These are phyloP conservation scores for Pristionchus japonicus DNA, from an alignment of 2,888 invertebrate genomes.

Conservation along the genomic window DNA sequence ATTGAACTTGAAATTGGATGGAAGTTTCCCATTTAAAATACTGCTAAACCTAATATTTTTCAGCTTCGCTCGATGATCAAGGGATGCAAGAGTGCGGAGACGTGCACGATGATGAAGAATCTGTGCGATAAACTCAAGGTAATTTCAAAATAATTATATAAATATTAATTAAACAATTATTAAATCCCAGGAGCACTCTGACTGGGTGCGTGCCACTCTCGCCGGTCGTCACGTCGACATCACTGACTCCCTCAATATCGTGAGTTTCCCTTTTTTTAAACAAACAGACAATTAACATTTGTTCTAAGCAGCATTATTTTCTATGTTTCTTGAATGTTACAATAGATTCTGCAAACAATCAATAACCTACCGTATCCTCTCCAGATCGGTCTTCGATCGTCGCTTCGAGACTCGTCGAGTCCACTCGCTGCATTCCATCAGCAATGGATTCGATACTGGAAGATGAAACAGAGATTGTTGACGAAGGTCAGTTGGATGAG, in stretches of 20 bases:
- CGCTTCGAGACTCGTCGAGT: constrained; percentile 58
- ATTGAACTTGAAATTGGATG: too few relatives aligned
- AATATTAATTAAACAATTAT: background rate
- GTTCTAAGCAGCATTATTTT: too few relatives aligned
- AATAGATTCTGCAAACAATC: background rate
- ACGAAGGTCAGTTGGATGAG: background rate
- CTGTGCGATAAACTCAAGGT: constrained; percentile 43
- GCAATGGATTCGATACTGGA: constrained; percentile 64
- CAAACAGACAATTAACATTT: too few relatives aligned
- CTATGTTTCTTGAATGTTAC: background rate
- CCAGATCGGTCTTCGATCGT: constrained; percentile 58
- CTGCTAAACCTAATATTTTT: too few relatives aligned
- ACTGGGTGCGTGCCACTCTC: constrained; percentile 31
- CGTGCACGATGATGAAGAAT: constrained; percentile 30
- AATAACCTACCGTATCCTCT: constrained; percentile 4
- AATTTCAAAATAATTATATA: background rate
- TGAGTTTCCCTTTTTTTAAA: background rate
- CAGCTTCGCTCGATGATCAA: constrained; percentile 45
- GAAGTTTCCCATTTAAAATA: too few relatives aligned
- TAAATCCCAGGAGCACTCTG: constrained; percentile 31
- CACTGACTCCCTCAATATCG: constrained; percentile 43
- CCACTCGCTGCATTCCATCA: constrained; percentile 60
- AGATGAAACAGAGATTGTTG: constrained; percentile 54
- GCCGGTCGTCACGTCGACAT: constrained; percentile 30
- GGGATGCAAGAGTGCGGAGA: constrained; percentile 32